A percentile compares a stretch with the other conserved stretches of the same genome.
These are phyloP conservation scores for Aphidius gifuensis DNA, from an alignment of 1,140 invertebrate species.

Conservation along the genomic window DNA sequence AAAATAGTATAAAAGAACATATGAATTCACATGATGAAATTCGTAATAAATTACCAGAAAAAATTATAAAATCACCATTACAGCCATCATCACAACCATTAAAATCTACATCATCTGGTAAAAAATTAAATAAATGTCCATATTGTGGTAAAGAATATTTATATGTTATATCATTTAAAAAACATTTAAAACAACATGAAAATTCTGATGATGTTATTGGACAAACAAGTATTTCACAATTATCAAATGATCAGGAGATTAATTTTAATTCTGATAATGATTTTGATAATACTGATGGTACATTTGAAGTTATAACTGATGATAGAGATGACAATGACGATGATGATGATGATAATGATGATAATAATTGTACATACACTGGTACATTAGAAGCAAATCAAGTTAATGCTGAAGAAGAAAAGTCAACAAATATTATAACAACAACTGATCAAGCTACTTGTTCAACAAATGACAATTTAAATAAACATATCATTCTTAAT, in stretches of 20 bases:
- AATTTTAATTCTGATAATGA: slow-evolving; percentile 32
- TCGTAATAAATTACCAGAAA: slow-evolving; percentile 35
- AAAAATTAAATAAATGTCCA: slow-evolving; percentile 48
- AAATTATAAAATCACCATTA: slow-evolving; percentile 28
- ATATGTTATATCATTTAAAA: slow-evolving; percentile 52
- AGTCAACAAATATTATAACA: too few species aligned
- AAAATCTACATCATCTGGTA: slow-evolving; percentile 41
- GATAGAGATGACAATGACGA: slow-evolving; percentile 6
- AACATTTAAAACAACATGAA: slow-evolving; percentile 50
- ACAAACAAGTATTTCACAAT: slow-evolving; percentile 37
- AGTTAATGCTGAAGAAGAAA: background rate
- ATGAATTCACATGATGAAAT: slow-evolving; percentile 53
- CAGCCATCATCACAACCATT: slow-evolving; percentile 29
- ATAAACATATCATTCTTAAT: too few species aligned
- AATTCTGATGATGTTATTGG: slow-evolving; percentile 35
- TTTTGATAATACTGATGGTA: slow-evolving; percentile 30
- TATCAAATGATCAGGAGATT: slow-evolving; percentile 39
- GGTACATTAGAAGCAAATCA: background rate
- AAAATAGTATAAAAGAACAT: slow-evolving; percentile 49
- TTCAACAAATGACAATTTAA: too few species aligned
- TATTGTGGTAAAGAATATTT: slow-evolving; percentile 53
- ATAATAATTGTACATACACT: background rate
- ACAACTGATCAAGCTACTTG: too few species aligned
- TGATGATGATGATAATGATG: slow-evolving; percentile 24
- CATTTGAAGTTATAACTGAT: slow-evolving; percentile 23